Evolutionary conservation across 2,113 vertebrate genomes (phyloP), one percentile per base, ranked within the genome.

Genomic region (Coregonus clupeaformis): DNA sequence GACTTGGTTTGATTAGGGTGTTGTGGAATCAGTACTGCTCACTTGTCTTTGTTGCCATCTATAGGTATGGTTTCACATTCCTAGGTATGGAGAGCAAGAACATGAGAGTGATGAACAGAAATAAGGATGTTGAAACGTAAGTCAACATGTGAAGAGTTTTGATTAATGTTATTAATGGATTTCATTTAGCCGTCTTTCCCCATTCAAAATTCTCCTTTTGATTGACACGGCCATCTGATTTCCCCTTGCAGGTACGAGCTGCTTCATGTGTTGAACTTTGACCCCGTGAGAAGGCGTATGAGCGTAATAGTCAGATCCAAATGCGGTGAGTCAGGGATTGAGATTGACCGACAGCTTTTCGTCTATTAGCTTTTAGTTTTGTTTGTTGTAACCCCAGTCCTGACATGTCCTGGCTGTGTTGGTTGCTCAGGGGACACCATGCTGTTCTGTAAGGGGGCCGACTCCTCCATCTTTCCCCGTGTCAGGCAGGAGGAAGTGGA

Each of bases 361-460:
- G n/a, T 18, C 42, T 69, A 6, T 69, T 42, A 20, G 6, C 14
- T 67, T n/a, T 9, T 30, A 29, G 69, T 55, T 12, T 59, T n/a
- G 5, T 18, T 0, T 36, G 25, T 14, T 52, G 63, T 60, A 7
- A 60, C 57, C 57, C 57, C n/a, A 16, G 57, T 22, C 57, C 57
- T 60, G n/a, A 22, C 20, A 0, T 60, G 18, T 49, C 14, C 49
- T 5, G 3, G 81, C n/a, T 70, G 32, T 55, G 24, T 1, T 7
- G 1, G 47, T 9, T 7, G 36, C 91, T 83, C 82, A 99, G 98
- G 96, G 81, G 93, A 94, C 67, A 94, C 94, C 24, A 78, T 96
- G 87, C 95, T 99, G 59, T 98, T 98, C 89, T 98, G 97, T 81
- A 99, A 99, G 89, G 98, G 98, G 84, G 98, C 98, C 4, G 98